A percentile compares a stretch with the other conserved stretches of the same genome.
Evolutionary conservation across 2,113 vertebrate species (phyloP).

Genomic region (Myotis davidii): DNA sequence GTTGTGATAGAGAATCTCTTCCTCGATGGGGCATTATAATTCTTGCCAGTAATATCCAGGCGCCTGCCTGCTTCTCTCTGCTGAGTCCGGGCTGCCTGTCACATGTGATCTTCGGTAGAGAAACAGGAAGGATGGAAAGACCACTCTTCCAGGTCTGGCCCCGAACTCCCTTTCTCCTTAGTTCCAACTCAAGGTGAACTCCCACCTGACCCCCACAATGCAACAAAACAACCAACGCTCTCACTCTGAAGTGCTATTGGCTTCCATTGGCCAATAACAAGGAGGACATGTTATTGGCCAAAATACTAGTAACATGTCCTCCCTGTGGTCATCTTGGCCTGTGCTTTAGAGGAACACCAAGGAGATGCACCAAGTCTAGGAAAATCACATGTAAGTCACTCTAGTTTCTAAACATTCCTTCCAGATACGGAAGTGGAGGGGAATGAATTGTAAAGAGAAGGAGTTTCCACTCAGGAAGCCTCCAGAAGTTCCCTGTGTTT

Average conservation of each 20-base stretch:
- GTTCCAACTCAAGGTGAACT: neutral
- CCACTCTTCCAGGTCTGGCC: neutral
- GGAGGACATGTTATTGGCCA: too few species aligned
- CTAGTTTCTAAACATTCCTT: neutral
- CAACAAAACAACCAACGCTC: neutral
- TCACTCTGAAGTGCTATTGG: neutral
- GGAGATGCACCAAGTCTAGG: neutral
- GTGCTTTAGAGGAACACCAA: neutral
- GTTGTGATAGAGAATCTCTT: slow-evolving; percentile 52
- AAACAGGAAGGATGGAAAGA: slow-evolving; percentile 24
- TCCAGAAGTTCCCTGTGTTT: neutral
- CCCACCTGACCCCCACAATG: neutral
- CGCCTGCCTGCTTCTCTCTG: neutral
- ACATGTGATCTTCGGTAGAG: neutral
- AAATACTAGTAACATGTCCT: neutral
- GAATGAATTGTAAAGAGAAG: neutral
- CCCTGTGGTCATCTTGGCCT: neutral
- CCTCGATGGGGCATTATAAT: neutral
- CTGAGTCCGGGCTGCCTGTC: neutral
- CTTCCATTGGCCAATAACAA: neutral
- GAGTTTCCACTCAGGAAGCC: neutral
- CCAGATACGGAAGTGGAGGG: neutral
- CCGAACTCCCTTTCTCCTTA: neutral
- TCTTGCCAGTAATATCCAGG: neutral
- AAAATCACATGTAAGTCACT: neutral